Evolutionary conservation across 92 coral and sea anemone genomes (phyloP).

Genomic region (Phenganax stokvisi): DNA sequence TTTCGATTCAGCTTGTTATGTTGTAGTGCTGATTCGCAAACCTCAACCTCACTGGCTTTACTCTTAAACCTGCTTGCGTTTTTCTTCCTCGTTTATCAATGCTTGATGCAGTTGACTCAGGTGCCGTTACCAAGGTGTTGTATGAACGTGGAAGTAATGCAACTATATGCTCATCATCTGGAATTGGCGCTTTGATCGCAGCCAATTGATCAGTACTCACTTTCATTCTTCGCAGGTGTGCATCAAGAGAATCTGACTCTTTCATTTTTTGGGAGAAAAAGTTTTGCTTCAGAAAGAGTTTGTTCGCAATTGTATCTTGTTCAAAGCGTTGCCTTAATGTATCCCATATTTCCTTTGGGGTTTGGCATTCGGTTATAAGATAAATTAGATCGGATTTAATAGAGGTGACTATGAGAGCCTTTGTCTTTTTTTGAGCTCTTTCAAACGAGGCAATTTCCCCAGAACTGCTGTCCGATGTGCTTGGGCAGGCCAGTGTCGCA

Average conservation of each 20-base stretch:
- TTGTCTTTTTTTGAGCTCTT: slow-evolving; percentile 34
- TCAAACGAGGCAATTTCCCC: slow-evolving; percentile 29
- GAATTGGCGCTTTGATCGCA: slow-evolving; percentile 53
- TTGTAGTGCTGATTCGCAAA: slow-evolving; percentile 47
- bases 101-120: slow-evolving; percentile 36
- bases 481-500: slow-evolving; percentile 37
- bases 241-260: slow-evolving; percentile 49
- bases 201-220: slow-evolving; percentile 53
- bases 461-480: slow-evolving; percentile 32
- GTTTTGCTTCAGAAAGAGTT: slow-evolving; percentile 14
- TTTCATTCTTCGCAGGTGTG: slow-evolving; percentile 47
- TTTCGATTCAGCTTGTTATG: slow-evolving; percentile 36
- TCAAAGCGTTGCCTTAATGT: slow-evolving; percentile 26
- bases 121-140: slow-evolving; percentile 54
- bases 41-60: slow-evolving; percentile 26
- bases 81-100: slow-evolving; percentile 47
- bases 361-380: slow-evolving; percentile 43
- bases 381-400: slow-evolving; percentile 43
- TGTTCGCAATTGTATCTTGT: slow-evolving; percentile 31
- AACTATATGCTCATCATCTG: slow-evolving; percentile 53
- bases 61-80: slow-evolving; percentile 41
- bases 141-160: slow-evolving; percentile 51
- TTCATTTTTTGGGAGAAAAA: slow-evolving; percentile 41
- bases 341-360: slow-evolving; percentile 46
- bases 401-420: slow-evolving; percentile 42